phyloP scores from a whole-genome alignment of 2,797 vertebrate genomes.

The Squalus acanthias region DNA sequence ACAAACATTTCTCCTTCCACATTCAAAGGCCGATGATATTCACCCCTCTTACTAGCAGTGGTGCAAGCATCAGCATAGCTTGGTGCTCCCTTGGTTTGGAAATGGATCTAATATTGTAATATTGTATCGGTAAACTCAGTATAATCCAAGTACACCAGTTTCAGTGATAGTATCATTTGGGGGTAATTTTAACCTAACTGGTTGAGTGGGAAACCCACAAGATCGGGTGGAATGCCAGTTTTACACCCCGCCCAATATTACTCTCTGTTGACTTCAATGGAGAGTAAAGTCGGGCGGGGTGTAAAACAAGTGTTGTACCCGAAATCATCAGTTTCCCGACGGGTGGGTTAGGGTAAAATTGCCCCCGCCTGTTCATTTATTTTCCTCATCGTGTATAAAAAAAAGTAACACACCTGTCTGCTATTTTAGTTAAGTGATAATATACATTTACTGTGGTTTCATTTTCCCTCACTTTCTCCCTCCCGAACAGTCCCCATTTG shows the following conservation, averaged over 20 bases:
- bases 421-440: not conserved
- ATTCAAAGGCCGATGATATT: not conserved
- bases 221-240: too few relatives aligned
- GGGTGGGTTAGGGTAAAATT: too few relatives aligned
- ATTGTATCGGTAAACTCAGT: not conserved
- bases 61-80: not conserved
- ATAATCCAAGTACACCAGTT: not conserved
- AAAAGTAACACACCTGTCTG: not conserved
- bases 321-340: too few relatives aligned
- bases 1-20: too few relatives aligned
- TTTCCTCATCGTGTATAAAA: not conserved
- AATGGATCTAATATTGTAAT: not conserved
- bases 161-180: not conserved
- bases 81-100: not conserved
- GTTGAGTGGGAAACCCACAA: too few relatives aligned
- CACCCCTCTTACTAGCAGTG: not conserved
- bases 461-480: not conserved
- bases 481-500: not conserved
- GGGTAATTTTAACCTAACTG: too few relatives aligned
- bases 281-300: too few relatives aligned
- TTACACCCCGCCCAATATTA: too few relatives aligned
- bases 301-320: too few relatives aligned
- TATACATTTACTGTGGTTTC: not conserved
- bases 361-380: not conserved
- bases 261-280: too few relatives aligned